Evolutionary conservation across 1,140 invertebrate genomes (phyloP).

Genomic region (Bombyx mandarina): DNA sequence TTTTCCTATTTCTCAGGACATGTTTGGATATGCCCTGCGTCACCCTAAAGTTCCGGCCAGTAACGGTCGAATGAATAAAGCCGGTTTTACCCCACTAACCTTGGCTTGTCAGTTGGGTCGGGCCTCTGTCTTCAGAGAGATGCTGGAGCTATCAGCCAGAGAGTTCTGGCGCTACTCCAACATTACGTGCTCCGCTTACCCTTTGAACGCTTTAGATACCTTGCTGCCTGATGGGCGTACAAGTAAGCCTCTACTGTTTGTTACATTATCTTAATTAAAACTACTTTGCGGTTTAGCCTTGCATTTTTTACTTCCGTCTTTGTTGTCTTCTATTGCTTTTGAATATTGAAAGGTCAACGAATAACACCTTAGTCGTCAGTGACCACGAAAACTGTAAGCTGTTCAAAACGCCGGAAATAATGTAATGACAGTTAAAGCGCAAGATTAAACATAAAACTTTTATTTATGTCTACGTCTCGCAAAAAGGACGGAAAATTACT

Average conservation of each 20-base stretch:
- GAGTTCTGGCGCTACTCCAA: slow-evolving; percentile 99
- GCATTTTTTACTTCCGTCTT: too few species aligned
- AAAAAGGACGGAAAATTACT: too few species aligned
- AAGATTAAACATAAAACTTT: too few species aligned
- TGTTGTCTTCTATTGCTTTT: too few species aligned
- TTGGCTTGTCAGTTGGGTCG: slow-evolving; percentile 96
- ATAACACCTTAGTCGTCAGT: too few species aligned
- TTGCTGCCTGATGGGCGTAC: slow-evolving; percentile 93
- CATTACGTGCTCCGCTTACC: slow-evolving; percentile 98
- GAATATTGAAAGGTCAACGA: too few species aligned
- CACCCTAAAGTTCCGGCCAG: slow-evolving; percentile 94
- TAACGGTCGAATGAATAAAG: slow-evolving; percentile 88
- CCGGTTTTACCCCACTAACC: slow-evolving; percentile 95
- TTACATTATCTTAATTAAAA: neutral
- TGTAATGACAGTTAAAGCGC: too few species aligned
- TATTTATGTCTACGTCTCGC: too few species aligned
- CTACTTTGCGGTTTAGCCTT: too few species aligned
- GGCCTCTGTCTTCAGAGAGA: slow-evolving; percentile 96
- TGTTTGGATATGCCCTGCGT: slow-evolving; percentile 97
- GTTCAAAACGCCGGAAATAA: too few species aligned
- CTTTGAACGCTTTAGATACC: slow-evolving; percentile 95
- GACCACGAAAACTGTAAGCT: too few species aligned
- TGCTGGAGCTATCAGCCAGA: slow-evolving; percentile 94
- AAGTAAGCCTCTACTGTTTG: slow-evolving; percentile 75
- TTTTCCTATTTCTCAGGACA: slow-evolving; percentile 78